Evolutionary conservation across 2,888 invertebrate species (phyloP).

Genomic region (Synanthedon formicaeformis): DNA sequence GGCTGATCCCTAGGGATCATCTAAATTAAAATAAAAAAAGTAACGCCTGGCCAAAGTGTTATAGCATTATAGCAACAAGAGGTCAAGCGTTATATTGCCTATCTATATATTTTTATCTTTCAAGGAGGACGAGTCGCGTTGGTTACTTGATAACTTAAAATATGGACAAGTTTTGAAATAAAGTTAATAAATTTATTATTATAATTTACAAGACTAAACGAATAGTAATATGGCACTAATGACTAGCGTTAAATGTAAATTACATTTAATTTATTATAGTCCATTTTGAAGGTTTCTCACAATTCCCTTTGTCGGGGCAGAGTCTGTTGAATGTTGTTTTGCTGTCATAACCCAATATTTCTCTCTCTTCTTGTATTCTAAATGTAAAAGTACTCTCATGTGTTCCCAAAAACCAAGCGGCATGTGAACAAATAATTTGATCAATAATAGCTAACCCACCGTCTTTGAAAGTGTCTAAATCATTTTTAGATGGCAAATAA

Average conservation of each 20-base stretch:
- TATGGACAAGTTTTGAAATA: too few relatives aligned
- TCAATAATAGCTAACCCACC: conserved; percentile 94
- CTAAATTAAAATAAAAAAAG: too few relatives aligned
- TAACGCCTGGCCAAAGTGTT: too few relatives aligned
- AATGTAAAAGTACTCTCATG: conserved; percentile 96
- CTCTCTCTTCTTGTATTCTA: conserved; percentile 96
- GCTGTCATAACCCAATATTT: conserved; percentile 88
- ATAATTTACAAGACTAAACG: neutral
- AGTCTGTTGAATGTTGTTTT: conserved; percentile 89
- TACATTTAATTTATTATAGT: conserved; percentile 68
- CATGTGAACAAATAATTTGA: conserved; percentile 93
- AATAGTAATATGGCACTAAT: neutral
- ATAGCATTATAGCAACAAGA: too few relatives aligned
- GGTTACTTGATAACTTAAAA: too few relatives aligned
- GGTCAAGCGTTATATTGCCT: too few relatives aligned
- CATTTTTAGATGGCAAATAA: conserved; percentile 48
- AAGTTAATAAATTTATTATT: neutral
- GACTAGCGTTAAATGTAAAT: neutral
- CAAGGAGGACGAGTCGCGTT: too few relatives aligned
- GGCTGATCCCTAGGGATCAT: too few relatives aligned
- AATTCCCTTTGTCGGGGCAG: conserved; percentile 74
- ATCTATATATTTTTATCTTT: too few relatives aligned
- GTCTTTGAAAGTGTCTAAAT: conserved; percentile 73
- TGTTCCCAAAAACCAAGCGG: conserved; percentile 90
- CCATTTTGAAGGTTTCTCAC: conserved; percentile 85